Evolutionary conservation across 2,113 vertebrate genomes (phyloP), one percentile per base, ranked within the genome.

Genomic region (Strigops habroptila): DNA sequence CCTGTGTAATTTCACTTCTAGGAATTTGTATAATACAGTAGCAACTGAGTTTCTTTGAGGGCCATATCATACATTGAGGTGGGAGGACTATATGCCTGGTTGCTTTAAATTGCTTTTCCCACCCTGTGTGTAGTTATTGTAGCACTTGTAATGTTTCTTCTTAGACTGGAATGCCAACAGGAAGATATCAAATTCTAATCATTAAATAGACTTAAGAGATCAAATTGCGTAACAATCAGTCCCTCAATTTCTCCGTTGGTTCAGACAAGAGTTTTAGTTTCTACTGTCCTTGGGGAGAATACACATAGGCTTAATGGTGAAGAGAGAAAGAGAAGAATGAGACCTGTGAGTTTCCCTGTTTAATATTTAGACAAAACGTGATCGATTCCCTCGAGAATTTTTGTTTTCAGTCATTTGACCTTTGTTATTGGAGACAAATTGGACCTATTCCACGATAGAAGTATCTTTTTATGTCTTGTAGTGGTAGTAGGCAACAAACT

Each of bases 151-250:
- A 82, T 46, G 23, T 82, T 68, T 93, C 23, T 77, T 92, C 55
- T 92, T 59, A 39, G 23, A 71, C 62, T 73, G 68, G 57, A 88
- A 73, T 31, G 49, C 8, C 62, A 90, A 71, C 30, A 82, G 62
- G 85, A 69, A 76, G 65, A 51, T 94, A 94, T 52, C 93, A 82
- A 95, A 76, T 96, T 94, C 67, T 94, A 86, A 69, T 85, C 22
- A 73, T 76, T 96, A 82, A 93, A 75, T 46, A 91, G 41, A 53
- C 65, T 65, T 33, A 60, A 57, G 85, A 90, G 70, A 87, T 94
- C 18, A 2, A 82, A 80, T 86, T 88, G 75, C 90, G 44, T 82
- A 82, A 85, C 33, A 94, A 7, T 85, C 57, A 60, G 65, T 55
- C 57, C 15, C 39, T 82, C 35, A 68, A 15, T 86, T 92, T 82